Conservation (phyloP, 2,113 vertebrate genomes). For the Cygnus atratus region DNA sequence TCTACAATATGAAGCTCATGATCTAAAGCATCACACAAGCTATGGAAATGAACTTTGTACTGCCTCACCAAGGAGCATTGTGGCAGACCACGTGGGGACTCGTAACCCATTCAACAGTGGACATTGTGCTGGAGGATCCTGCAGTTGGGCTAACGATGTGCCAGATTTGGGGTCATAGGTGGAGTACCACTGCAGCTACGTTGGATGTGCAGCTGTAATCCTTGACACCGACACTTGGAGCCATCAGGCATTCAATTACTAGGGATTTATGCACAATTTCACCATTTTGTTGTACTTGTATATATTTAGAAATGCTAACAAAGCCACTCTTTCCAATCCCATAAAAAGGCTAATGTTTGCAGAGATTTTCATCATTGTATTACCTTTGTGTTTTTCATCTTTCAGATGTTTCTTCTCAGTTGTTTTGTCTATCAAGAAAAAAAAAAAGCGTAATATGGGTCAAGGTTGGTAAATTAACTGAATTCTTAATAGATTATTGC, state of each 20-base stretch:
- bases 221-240: neutral
- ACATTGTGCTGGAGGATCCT: neutral
- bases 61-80: fast-evolving
- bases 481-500: neutral
- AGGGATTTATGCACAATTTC: neutral
- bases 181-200: neutral
- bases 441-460: neutral
- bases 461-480: neutral
- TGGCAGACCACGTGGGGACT: neutral
- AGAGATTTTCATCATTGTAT: neutral
- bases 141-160: neutral
- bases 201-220: neutral
- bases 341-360: neutral
- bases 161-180: neutral
- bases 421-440: conserved; percentile 58
- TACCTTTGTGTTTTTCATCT: conserved; percentile 64
- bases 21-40: neutral
- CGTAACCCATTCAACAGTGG: fast-evolving
- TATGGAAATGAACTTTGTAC: neutral
- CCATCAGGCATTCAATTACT: neutral
- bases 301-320: neutral
- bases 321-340: neutral
- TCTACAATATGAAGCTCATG: neutral
- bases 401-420: conserved; percentile 45
- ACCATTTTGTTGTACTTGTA: neutral